Conservation (phyloP, 2,113 vertebrate species). For the Nibea coibor region DNA sequence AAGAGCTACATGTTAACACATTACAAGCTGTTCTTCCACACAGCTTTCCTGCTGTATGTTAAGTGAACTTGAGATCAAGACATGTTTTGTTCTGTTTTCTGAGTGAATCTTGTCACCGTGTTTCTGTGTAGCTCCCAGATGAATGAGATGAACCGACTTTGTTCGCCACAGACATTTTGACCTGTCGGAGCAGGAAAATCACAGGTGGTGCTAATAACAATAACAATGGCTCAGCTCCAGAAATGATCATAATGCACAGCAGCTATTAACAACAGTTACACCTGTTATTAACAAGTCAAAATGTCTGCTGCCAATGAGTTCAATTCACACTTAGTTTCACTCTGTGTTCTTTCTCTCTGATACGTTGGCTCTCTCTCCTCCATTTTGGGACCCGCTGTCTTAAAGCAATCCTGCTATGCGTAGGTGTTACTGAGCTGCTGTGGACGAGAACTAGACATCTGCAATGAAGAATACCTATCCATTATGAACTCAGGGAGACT, state of each 20-base stretch:
- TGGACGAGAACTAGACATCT: slow-evolving; percentile 11
- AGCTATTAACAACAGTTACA: background rate
- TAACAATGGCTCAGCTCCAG: background rate
- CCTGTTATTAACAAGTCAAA: slow-evolving; percentile 1
- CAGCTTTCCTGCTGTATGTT: background rate
- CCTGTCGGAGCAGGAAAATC: slow-evolving; percentile 1
- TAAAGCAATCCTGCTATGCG: slow-evolving; percentile 1
- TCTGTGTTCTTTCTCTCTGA: background rate
- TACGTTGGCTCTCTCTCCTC: background rate
- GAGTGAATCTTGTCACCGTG: background rate
- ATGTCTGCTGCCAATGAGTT: background rate
- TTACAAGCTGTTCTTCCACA: background rate
- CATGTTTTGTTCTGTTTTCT: background rate
- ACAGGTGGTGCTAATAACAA: background rate
- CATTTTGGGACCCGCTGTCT: background rate
- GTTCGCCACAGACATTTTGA: background rate
- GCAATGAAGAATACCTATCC: background rate
- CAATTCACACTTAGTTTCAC: background rate
- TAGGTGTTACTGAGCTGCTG: slow-evolving; percentile 10
- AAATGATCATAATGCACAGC: slow-evolving; percentile 1
- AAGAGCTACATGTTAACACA: background rate
- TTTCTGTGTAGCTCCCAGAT: slow-evolving; percentile 18
- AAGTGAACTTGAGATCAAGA: background rate
- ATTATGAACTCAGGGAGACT: slow-evolving; percentile 14
- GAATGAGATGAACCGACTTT: background rate